phyloP scores from a whole-genome alignment of 2,888 invertebrate species.

The Lampropteryx suffumata region DNA sequence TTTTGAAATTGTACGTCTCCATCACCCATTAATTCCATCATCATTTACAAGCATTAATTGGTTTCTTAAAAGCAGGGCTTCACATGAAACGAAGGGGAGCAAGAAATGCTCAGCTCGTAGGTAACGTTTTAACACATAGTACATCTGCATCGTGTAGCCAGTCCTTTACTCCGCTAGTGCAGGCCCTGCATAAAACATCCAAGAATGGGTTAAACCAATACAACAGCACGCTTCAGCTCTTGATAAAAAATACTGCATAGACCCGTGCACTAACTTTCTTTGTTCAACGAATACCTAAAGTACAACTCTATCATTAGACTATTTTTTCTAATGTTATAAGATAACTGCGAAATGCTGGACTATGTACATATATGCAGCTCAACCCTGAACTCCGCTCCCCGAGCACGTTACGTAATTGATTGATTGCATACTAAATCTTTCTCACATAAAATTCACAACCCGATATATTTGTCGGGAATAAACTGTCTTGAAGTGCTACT shows the following conservation, averaged over 20 bases:
- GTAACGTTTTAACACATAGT: no score
- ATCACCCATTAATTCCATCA: no score
- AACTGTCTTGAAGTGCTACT: constrained; percentile 29
- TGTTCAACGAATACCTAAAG: no score
- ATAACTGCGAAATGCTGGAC: not conserved
- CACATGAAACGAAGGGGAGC: no score
- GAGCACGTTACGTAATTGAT: constrained; percentile 27
- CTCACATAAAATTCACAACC: constrained; percentile 29
- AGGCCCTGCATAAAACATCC: constrained; percentile 8
- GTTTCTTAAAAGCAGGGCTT: no score
- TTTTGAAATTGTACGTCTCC: no score
- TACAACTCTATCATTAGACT: no score
- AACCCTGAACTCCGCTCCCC: constrained; percentile 5
- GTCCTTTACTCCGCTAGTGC: constrained; percentile 1
- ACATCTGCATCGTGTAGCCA: not conserved
- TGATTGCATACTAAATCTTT: constrained; percentile 30
- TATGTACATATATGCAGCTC: not conserved
- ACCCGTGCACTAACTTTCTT: no score
- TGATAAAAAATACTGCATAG: no score
- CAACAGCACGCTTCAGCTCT: not conserved
- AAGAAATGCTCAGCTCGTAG: no score
- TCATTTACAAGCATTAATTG: no score
- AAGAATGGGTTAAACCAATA: constrained; percentile 1
- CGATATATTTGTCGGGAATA: constrained; percentile 25
- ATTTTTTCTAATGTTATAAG: no score